Evolutionary conservation across 2,113 vertebrate species (phyloP), one percentile per base, ranked within the genome.

Genomic region (Deroptyus accipitrinus): DNA sequence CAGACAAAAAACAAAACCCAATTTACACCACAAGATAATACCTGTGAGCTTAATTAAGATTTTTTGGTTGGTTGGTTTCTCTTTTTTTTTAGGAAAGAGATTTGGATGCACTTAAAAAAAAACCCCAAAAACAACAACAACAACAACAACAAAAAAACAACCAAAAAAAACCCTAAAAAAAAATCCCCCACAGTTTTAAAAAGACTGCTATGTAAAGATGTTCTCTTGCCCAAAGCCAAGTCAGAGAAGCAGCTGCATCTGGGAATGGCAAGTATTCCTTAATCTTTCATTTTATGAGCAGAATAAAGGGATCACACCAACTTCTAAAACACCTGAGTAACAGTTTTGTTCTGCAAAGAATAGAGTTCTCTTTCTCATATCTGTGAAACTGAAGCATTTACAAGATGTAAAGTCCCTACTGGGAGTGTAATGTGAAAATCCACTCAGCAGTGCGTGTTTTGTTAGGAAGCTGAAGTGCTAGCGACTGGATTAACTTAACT

Each of bases 291-390:
- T 95, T 88, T 64, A 81, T 77, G 41, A 88, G 33, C 2, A 27
- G 76, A 90, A 93, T 61, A 95, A 92, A 96, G 62, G 68, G 55
- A 92, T 93, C 62, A 92, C 94, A 90, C 27, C 20, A 88, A 55
- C 64, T 92, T 88, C 79, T 90, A 75, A 88, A 93, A 79, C 49
- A 83, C 22, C 64, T 22, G 35, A 77, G 39, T 55, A 94, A 87
- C 39, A 87, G 62, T 92, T 94, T 85, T 86, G 37, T 94, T 93
- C 39, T 5, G 55, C 30, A 90, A 90, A 95, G 42, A 89, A 78
- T 28, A 72, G 30, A 68, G 27, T 69, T 82, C 57, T 86, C 51
- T 81, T 54, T 94, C 90, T 85, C 24, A 23, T 91, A 80, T 57
- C 54, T 85, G 59, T 91, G 94, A 87, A 90, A 85, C 69, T 44